These are phyloP conservation scores for Thamnophis elegans DNA, from an alignment of 2,797 vertebrate species.

Conservation along the genomic window DNA sequence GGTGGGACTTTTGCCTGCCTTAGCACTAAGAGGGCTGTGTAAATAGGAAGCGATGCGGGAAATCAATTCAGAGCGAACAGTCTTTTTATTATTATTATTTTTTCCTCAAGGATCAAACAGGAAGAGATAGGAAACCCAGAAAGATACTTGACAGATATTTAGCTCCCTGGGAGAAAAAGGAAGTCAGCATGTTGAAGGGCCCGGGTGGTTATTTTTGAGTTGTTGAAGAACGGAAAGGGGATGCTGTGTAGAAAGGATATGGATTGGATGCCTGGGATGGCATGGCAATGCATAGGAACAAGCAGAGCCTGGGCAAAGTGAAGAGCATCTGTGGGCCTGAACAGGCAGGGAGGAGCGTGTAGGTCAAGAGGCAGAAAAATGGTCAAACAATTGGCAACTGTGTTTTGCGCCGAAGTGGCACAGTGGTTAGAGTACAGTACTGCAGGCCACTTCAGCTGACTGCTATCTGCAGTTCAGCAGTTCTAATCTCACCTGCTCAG, in stretches of 20 bases:
- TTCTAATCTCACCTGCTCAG: no score
- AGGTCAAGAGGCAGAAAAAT: constrained; percentile 51
- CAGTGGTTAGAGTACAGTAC: no score
- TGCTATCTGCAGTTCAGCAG: no score
- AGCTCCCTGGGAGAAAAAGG: constrained; percentile 81
- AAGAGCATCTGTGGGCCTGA: constrained; percentile 71
- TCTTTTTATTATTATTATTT: constrained; percentile 12
- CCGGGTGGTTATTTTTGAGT: constrained; percentile 85
- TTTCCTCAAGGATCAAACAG: constrained; percentile 80
- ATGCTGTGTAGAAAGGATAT: constrained; percentile 82
- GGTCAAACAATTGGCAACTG: no score
- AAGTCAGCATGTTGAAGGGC: constrained; percentile 77
- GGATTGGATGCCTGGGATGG: constrained; percentile 80
- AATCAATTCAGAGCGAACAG: constrained; percentile 71
- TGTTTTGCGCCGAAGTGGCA: no score
- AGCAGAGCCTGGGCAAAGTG: constrained; percentile 64
- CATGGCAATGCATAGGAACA: constrained; percentile 76
- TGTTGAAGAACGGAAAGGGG: constrained; percentile 83
- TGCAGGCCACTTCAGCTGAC: no score
- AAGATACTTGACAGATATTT: constrained; percentile 86
- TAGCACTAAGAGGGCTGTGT: constrained; percentile 71
- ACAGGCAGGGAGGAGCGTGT: constrained; percentile 41
- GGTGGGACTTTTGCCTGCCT: constrained; percentile 62
- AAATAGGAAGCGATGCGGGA: constrained; percentile 80
- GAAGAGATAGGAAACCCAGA: constrained; percentile 88